Percentiles rank a stretch among this genome's conserved stretches.
Conservation (phyloP, 2,797 vertebrate genomes). For the Coracias cyanogaster region DNA sequence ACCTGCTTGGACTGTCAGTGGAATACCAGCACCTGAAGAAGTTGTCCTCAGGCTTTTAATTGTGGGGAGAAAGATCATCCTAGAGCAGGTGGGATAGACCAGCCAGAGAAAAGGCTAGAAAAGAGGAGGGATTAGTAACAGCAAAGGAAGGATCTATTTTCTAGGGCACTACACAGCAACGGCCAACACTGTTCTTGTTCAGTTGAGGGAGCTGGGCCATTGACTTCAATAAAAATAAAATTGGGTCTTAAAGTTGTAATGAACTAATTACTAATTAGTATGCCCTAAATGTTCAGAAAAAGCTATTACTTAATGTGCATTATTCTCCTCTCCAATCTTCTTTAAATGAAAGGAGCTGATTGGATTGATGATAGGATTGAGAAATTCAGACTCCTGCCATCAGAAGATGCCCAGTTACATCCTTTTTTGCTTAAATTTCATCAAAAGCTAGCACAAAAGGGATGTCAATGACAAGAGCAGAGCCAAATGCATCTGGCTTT, state of each 20-base stretch:
- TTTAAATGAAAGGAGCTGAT: conserved; percentile 46
- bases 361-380: conserved; percentile 47
- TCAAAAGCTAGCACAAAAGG: conserved; percentile 37
- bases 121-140: neutral
- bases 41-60: neutral
- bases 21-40: neutral
- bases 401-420: conserved; percentile 11
- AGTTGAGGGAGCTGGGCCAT: neutral
- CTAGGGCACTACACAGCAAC: neutral
- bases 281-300: neutral
- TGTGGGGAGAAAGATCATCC: neutral
- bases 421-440: conserved; percentile 16
- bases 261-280: conserved; percentile 50
- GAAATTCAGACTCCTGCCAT: conserved; percentile 33
- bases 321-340: conserved; percentile 24
- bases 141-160: neutral
- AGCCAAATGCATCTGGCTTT: conserved; percentile 55
- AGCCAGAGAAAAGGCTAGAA: neutral
- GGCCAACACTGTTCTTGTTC: neutral
- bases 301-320: conserved; percentile 14
- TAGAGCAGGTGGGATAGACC: neutral
- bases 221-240: conserved; percentile 41
- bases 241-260: neutral
- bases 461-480: neutral
- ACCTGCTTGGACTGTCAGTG: neutral